These are phyloP conservation scores for Drosophila grimshawi DNA, from an alignment of 1,140 invertebrate genomes.

Conservation along the genomic window DNA sequence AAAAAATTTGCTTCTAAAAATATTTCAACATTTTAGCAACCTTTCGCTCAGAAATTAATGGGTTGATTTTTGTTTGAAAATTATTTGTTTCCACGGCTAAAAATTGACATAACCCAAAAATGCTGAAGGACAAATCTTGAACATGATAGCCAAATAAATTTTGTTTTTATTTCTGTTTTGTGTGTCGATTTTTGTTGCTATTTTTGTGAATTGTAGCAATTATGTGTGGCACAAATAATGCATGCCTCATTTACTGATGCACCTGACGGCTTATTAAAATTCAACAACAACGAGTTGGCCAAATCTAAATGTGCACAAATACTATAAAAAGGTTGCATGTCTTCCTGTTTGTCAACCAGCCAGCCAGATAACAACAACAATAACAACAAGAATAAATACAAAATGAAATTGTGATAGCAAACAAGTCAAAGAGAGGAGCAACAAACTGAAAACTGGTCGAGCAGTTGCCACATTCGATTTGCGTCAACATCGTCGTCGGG, in stretches of 20 bases:
- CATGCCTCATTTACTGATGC: conserved; percentile 76
- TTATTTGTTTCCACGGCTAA: conserved; percentile 31
- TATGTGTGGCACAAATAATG: conserved; percentile 66
- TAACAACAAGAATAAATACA: conserved; percentile 31
- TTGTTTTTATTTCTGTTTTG: neutral
- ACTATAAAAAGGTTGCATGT: neutral
- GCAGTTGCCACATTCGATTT: conserved; percentile 76
- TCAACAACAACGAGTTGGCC: conserved; percentile 17
- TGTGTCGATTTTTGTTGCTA: conserved; percentile 27
- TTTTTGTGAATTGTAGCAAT: conserved; percentile 58
- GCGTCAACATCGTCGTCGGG: conserved; percentile 57
- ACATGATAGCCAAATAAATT: conserved; percentile 22
- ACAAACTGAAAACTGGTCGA: conserved; percentile 50
- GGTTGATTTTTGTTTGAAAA: neutral
- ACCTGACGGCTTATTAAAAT: conserved; percentile 78
- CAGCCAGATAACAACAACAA: conserved; percentile 36
- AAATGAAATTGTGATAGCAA: conserved; percentile 72
- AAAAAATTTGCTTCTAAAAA: no score
- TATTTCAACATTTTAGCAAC: neutral
- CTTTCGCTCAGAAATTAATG: neutral
- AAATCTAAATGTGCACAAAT: conserved; percentile 26
- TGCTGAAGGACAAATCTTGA: conserved; percentile 30
- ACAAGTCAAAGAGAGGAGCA: conserved; percentile 28
- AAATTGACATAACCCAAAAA: conserved; percentile 21
- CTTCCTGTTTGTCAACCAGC: conserved; percentile 36